Conservation (phyloP, 2,888 invertebrate species). For the Drosophila planitibia region DNA sequence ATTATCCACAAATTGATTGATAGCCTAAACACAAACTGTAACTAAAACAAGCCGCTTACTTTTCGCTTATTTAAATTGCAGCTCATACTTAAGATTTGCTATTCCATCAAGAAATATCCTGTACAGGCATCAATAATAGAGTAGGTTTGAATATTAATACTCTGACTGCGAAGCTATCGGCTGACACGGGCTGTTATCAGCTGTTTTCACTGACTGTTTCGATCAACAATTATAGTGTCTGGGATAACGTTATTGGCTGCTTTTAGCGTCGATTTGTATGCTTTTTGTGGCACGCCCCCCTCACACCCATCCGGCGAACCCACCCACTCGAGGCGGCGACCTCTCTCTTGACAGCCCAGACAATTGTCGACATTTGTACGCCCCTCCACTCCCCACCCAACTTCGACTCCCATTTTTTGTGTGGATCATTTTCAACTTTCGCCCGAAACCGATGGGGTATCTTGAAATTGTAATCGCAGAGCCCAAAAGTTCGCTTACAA, state of each 20-base stretch:
- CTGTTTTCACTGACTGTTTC: not conserved
- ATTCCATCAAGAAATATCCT: not conserved
- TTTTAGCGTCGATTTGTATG: slow-evolving; percentile 70
- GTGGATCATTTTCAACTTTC: slow-evolving; percentile 28
- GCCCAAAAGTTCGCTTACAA: not conserved
- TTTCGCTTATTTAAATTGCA: not conserved
- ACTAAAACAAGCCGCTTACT: not conserved
- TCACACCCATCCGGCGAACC: slow-evolving; percentile 2
- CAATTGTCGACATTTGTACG: slow-evolving; percentile 48
- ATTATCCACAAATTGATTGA: too few species aligned
- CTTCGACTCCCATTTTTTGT: slow-evolving; percentile 4
- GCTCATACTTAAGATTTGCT: not conserved
- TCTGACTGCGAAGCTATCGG: not conserved
- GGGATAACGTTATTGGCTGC: slow-evolving; percentile 53
- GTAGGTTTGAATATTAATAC: too few species aligned
- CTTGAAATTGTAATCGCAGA: not conserved
- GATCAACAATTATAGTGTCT: slow-evolving; percentile 55
- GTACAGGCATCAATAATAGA: not conserved
- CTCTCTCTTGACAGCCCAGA: slow-evolving; percentile 27
- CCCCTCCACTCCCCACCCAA: not conserved
- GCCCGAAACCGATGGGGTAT: not conserved
- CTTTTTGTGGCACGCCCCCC: slow-evolving; percentile 48
- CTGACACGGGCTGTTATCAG: not conserved
- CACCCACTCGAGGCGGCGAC: not conserved
- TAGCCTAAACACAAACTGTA: not conserved